A percentile compares a stretch with the other conserved stretches of the same genome.
Evolutionary conservation across 2,797 vertebrate species (phyloP).

Genomic region (Todus mexicanus): DNA sequence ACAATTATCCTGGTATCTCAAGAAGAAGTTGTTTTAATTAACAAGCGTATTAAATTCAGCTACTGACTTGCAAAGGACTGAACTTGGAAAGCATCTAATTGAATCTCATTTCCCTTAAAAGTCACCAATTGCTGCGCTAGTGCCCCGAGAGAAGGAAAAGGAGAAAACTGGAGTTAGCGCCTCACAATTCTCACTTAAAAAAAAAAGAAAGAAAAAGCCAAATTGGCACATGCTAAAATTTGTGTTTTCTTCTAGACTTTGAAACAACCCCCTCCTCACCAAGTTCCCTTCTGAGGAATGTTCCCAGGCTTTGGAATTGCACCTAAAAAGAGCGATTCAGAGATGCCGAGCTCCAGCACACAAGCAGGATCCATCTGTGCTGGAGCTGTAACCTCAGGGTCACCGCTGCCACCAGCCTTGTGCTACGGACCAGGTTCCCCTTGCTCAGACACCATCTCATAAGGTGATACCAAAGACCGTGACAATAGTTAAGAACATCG

Average conservation of each 20-base stretch:
- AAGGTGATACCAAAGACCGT: neutral
- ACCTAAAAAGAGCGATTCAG: neutral
- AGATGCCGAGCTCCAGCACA: neutral
- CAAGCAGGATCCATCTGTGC: neutral
- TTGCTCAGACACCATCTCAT: neutral
- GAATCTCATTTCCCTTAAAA: neutral
- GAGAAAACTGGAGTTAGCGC: neutral
- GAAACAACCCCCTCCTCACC: neutral
- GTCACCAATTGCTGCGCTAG: neutral
- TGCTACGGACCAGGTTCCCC: fast-evolving
- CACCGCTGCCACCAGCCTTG: neutral
- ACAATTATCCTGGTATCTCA: neutral
- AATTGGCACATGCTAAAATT: neutral
- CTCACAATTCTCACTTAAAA: neutral
- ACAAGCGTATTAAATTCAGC: neutral
- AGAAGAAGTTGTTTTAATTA: slow-evolving; percentile 11
- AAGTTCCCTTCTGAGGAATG: neutral
- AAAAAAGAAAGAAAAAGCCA: neutral
- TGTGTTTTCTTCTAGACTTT: neutral
- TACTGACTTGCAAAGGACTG: neutral
- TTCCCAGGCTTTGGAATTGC: neutral
- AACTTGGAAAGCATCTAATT: neutral
- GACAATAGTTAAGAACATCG: neutral
- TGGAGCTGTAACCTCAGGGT: no score
- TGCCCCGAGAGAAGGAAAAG: neutral